Evolutionary conservation across 2,888 invertebrate species (phyloP).

Genomic region (Papilio elwesi): DNA sequence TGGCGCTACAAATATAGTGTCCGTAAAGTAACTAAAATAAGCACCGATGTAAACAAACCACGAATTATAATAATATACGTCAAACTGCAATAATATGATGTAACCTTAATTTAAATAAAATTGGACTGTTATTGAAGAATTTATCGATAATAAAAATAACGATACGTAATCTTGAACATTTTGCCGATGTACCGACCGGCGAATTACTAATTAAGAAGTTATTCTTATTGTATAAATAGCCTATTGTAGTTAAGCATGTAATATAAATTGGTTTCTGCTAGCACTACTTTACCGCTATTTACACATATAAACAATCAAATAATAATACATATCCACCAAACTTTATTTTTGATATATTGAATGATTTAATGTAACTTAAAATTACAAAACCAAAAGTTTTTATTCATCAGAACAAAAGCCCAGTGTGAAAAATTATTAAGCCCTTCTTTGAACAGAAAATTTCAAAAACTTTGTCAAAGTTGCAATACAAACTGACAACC

Average conservation of each 20-base stretch:
- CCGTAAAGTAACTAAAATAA: not conserved
- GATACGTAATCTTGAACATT: not conserved
- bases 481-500: slow-evolving; percentile 52
- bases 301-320: slow-evolving; percentile 16
- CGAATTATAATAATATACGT: not conserved
- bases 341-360: not conserved
- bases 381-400: not conserved
- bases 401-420: not conserved
- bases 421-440: slow-evolving; percentile 19
- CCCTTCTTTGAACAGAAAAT: not conserved
- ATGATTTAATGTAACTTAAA: slow-evolving; percentile 1
- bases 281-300: not conserved
- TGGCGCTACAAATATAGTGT: not conserved
- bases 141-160: not conserved
- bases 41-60: not conserved
- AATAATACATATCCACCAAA: not conserved
- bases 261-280: not conserved
- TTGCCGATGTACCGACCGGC: slow-evolving; percentile 10
- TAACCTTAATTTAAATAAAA: not conserved
- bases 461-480: slow-evolving; percentile 39
- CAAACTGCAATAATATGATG: not conserved
- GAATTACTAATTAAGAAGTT: not conserved
- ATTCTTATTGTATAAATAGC: not conserved
- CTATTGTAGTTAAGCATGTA: slow-evolving; percentile 6
- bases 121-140: not conserved